A percentile compares a stretch with the other conserved stretches of the same genome.
phyloP scores from a whole-genome alignment of 2,113 vertebrate genomes.

The Phyllopteryx taeniolatus region DNA sequence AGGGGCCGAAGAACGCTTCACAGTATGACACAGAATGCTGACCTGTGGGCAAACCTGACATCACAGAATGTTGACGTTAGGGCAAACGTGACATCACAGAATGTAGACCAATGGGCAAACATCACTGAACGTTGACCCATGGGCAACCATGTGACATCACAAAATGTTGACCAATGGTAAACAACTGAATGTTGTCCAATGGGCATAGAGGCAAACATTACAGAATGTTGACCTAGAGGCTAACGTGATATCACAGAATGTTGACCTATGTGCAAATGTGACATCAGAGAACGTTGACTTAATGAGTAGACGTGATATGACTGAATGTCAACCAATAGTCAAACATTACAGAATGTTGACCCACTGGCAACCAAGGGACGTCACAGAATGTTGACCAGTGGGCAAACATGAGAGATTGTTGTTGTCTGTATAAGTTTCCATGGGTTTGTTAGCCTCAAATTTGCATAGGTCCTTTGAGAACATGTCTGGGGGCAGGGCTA shows the following conservation, averaged over 20 bases:
- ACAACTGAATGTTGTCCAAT: background rate
- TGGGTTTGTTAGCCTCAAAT: too few species aligned
- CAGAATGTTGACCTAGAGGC: too few species aligned
- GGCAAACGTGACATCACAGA: too few species aligned
- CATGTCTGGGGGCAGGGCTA: constrained; percentile 18
- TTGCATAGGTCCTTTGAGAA: background rate
- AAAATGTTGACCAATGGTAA: background rate
- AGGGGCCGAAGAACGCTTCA: too few species aligned
- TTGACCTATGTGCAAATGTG: too few species aligned
- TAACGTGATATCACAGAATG: too few species aligned
- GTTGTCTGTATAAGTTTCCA: too few species aligned
- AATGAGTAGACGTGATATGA: too few species aligned
- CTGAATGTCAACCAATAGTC: background rate
- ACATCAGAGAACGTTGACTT: too few species aligned
- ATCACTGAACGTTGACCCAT: background rate
- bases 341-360: background rate
- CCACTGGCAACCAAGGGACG: background rate
- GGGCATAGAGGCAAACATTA: background rate
- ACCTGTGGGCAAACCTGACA: too few species aligned
- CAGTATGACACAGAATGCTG: too few species aligned
- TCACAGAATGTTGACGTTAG: too few species aligned
- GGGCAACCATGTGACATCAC: background rate
- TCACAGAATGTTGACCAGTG: background rate
- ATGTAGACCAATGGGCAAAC: background rate
- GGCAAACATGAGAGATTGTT: background rate